A percentile compares a stretch with the other conserved stretches of the same genome.
phyloP scores from a whole-genome alignment of 2,888 invertebrate species.

The Cryptophagus acutangulus region DNA sequence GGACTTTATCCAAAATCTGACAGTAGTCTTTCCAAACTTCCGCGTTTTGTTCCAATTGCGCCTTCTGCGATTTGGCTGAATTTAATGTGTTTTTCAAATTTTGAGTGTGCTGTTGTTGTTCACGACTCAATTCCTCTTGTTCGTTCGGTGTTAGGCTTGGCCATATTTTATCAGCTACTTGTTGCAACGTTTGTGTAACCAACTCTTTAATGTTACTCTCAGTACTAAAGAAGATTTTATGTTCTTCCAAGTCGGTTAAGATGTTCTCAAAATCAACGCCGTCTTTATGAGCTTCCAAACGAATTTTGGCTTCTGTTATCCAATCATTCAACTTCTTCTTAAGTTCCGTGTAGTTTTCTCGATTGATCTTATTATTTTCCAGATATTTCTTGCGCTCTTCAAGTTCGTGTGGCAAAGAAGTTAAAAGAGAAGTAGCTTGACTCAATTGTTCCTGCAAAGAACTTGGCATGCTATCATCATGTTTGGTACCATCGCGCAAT shows the following conservation, averaged over 20 bases:
- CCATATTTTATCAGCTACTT: slow-evolving; percentile 83
- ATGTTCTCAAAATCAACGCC: slow-evolving; percentile 88
- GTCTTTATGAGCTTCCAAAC: slow-evolving; percentile 71
- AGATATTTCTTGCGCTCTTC: slow-evolving; percentile 77
- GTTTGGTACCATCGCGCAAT: slow-evolving; percentile 65
- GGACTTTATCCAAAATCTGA: slow-evolving; percentile 71
- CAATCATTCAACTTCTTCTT: slow-evolving; percentile 76
- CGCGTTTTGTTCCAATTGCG: slow-evolving; percentile 73
- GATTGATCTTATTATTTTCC: slow-evolving; percentile 67
- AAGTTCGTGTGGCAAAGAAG: slow-evolving; percentile 74
- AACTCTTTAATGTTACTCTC: slow-evolving; percentile 73
- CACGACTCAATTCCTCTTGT: slow-evolving; percentile 77
- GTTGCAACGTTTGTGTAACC: slow-evolving; percentile 75
- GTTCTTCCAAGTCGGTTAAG: slow-evolving; percentile 75
- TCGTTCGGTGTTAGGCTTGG: slow-evolving; percentile 75
- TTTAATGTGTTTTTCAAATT: slow-evolving; percentile 76
- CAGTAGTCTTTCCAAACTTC: slow-evolving; percentile 84
- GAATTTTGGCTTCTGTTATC: slow-evolving; percentile 77
- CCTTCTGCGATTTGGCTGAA: slow-evolving; percentile 75
- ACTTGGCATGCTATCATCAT: slow-evolving; percentile 75
- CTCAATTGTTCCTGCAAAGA: slow-evolving; percentile 78
- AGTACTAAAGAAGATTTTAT: slow-evolving; percentile 78
- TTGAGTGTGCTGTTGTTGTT: slow-evolving; percentile 77
- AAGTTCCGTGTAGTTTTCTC: slow-evolving; percentile 70
- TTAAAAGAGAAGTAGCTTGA: slow-evolving; percentile 72